Evolutionary conservation across 2,113 vertebrate genomes (phyloP).

Genomic region (Thinocorus orbignyianus): DNA sequence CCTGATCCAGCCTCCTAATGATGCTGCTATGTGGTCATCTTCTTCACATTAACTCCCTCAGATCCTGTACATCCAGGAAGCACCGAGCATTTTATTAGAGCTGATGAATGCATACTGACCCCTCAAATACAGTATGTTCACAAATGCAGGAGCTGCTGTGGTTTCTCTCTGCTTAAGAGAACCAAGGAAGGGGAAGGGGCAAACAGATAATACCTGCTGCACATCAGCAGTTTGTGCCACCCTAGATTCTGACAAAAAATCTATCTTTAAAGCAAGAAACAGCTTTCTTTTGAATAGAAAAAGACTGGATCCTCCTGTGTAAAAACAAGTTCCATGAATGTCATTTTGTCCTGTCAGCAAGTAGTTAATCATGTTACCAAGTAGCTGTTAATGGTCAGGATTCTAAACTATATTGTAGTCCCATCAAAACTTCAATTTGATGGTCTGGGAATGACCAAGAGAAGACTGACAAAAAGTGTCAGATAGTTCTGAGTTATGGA

Average conservation of each 20-base stretch:
- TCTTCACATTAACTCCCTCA: constrained; percentile 44
- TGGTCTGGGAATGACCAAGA: neutral
- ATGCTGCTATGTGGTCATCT: constrained; percentile 37
- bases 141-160: neutral
- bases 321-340: neutral
- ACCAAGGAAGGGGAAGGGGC: neutral
- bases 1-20: neutral
- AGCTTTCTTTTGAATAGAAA: neutral
- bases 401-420: neutral
- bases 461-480: neutral
- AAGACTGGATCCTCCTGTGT: neutral
- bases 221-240: neutral
- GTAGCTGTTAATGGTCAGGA: neutral
- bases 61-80: constrained; percentile 48
- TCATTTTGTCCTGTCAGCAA: neutral
- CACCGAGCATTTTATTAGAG: neutral
- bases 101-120: neutral
- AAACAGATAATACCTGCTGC: neutral
- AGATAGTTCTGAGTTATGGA: neutral
- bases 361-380: neutral
- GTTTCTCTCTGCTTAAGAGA: neutral
- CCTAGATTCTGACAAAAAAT: neutral
- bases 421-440: neutral
- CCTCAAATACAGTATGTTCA: neutral
- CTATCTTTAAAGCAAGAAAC: neutral